Evolutionary conservation across 2,797 vertebrate genomes (phyloP), one percentile per base, ranked within the genome.

Genomic region (Cirrhinus mrigala): DNA sequence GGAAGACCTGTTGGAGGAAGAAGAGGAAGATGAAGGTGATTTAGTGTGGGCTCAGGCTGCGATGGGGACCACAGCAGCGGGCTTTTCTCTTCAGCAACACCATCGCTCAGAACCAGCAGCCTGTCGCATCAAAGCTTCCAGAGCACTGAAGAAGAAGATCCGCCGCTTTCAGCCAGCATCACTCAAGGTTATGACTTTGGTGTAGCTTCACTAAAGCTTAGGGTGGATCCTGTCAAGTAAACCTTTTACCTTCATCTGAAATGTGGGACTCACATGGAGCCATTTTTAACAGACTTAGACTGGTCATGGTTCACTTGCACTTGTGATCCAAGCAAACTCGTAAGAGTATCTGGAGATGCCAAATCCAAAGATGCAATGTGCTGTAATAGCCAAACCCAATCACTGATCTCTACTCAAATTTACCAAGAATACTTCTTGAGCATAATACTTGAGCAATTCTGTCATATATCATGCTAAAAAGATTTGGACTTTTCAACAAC

Each of bases 111-210:
- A 95, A 87, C 96, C 97, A 48, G 92, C 94, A 62, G 93, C 97
- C 83, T 97, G 97, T 89, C 97, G 97, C 50, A 96, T 98, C 90
- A 99, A 98, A 94, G 98, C 98, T 37, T 99, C 98, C 73, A 95
- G 95, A 90, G 98, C 98, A 33, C 93, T 99, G 29, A 99, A 97
- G 92, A 99, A 97, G 91, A 99, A 98, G 92, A 98, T 99, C 75
- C 95, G 98, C 18, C 94, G 97, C 87, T 99, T 98, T 93, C 97
- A 98, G n/a, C 98, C 97, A 0, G 94, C 96, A 0, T 93, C 97
- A 2, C 92, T 99, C 88, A 98, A 97, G 92, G 96, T 99, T 92
- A 99, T 99, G 97, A 98, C 98, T 88, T 95, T 97, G 92, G 97
- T 99, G 89, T 98, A 94, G 94, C 29, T 4, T 9, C 56, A 81